Conservation (phyloP, 2,113 vertebrate species). For the Oreocharis arfaki region DNA sequence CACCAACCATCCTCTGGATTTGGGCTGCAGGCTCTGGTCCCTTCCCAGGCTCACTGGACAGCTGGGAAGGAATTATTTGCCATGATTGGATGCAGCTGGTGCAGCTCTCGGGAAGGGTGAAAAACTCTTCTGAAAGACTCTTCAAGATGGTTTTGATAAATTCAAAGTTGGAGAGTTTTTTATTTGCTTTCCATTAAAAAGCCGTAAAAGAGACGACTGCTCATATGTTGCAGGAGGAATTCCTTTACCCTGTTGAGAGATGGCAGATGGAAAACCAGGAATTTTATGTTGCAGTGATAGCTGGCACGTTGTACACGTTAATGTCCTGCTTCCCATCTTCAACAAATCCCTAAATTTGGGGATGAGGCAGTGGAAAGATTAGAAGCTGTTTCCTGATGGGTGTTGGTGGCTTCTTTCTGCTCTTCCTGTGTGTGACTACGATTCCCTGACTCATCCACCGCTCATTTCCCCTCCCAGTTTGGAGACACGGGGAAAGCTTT, state of each 20-base stretch:
- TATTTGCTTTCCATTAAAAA: not conserved
- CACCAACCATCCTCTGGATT: not conserved
- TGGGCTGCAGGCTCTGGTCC: not conserved
- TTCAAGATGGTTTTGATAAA: slow-evolving; percentile 14
- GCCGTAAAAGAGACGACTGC: not conserved
- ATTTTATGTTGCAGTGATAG: not conserved
- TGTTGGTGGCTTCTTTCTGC: fast-evolving
- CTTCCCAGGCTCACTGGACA: not conserved
- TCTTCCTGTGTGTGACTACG: fast-evolving
- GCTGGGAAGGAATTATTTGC: not conserved
- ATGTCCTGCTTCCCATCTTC: not conserved
- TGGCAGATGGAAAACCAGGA: not conserved
- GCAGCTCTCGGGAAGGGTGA: not conserved
- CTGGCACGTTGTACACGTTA: not conserved
- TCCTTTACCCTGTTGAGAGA: not conserved
- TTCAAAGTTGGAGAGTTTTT: not conserved
- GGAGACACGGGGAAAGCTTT: fast-evolving
- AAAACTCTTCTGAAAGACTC: not conserved
- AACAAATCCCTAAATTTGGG: not conserved
- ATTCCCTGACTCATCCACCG: fast-evolving
- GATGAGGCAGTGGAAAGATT: not conserved
- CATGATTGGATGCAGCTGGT: not conserved
- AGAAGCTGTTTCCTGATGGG: not conserved
- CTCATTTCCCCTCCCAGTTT: not conserved
- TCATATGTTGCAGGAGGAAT: not conserved